A percentile compares a stretch with the other conserved stretches of the same genome.
phyloP scores from a whole-genome alignment of 2,113 vertebrate genomes.

The Pangasianodon gigas region DNA sequence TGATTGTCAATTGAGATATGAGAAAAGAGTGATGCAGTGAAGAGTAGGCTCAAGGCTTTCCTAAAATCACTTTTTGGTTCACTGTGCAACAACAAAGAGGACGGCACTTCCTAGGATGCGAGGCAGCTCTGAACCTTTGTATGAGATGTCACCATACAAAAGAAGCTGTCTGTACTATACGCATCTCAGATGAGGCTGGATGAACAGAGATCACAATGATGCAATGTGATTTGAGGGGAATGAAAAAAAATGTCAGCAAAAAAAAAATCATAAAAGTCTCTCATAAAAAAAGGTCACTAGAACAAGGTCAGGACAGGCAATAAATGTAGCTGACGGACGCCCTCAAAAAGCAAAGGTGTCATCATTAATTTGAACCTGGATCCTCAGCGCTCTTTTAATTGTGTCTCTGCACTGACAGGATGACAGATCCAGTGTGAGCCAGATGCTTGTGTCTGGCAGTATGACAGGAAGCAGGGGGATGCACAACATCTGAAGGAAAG shows the following conservation, averaged over 20 bases:
- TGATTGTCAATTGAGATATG: background rate
- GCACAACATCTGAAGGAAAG: conserved; percentile 50
- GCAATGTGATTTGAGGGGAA: conserved; percentile 1
- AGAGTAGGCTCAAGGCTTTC: conserved; percentile 25
- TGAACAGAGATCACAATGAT: conserved; percentile 1
- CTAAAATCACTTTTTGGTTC: conserved; percentile 16
- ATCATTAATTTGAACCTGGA: conserved; percentile 61
- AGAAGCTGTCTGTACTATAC: conserved; percentile 27
- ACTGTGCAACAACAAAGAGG: conserved; percentile 43
- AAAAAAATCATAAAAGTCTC: conserved; percentile 13
- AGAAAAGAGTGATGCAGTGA: background rate
- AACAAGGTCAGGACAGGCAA: conserved; percentile 56
- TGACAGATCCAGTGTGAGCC: conserved; percentile 56
- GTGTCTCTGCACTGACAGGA: conserved; percentile 57
- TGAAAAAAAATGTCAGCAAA: conserved; percentile 20
- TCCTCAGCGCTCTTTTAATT: conserved; percentile 58
- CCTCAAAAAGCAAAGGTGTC: conserved; percentile 46
- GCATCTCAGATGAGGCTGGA: conserved; percentile 24
- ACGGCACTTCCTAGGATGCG: background rate
- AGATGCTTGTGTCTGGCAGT: conserved; percentile 52
- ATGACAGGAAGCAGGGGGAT: conserved; percentile 46
- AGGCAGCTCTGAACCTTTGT: conserved; percentile 34
- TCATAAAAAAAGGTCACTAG: conserved; percentile 42
- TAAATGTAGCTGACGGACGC: conserved; percentile 44
- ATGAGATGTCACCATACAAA: conserved; percentile 37